Conservation (phyloP, 37 sponge, comb jelly and placozoan genomes). For the Lycopodina hypogea region DNA sequence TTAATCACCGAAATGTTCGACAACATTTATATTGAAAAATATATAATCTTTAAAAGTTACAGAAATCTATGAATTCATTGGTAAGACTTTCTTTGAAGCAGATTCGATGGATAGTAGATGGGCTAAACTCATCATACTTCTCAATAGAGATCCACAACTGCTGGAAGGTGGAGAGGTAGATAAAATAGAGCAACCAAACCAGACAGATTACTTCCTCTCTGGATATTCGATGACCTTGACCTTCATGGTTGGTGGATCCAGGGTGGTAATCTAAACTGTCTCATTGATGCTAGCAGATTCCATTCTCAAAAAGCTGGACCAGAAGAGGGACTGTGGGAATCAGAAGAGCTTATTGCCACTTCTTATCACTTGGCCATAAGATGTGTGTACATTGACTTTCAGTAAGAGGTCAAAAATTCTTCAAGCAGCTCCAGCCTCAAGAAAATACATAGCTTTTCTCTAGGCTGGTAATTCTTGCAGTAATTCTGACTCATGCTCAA, state of each 20-base stretch:
- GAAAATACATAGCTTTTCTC: slow-evolving; percentile 99
- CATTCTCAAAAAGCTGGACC: slow-evolving; percentile 89
- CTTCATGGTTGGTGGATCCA: slow-evolving; percentile 98
- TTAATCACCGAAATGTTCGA: too few relatives aligned
- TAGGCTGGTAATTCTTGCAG: slow-evolving; percentile 84
- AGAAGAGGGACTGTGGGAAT: slow-evolving; percentile 93
- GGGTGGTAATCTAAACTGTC: slow-evolving; percentile 92
- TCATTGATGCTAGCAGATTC: slow-evolving; percentile 97
- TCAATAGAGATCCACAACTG: slow-evolving; percentile 99
- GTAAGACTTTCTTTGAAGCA: slow-evolving; percentile 99
- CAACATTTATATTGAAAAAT: too few relatives aligned
- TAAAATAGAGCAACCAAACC: slow-evolving; percentile 99
- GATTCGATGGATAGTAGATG: slow-evolving; percentile 98
- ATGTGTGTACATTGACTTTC: too few relatives aligned
- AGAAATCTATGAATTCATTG: too few relatives aligned
- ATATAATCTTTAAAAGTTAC: too few relatives aligned
- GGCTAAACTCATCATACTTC: slow-evolving; percentile 98
- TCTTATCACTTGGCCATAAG: slow-evolving; percentile 96
- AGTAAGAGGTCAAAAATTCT: too few relatives aligned
- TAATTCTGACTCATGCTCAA: slow-evolving; percentile 93
- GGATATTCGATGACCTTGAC: slow-evolving; percentile 99
- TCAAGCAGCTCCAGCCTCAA: too few relatives aligned
- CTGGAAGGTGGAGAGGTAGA: slow-evolving; percentile 99
- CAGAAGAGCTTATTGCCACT: slow-evolving; percentile 96
- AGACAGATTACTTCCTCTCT: slow-evolving; percentile 99